Evolutionary conservation across 2,797 vertebrate species (phyloP).

Genomic region (Cygnus olor): DNA sequence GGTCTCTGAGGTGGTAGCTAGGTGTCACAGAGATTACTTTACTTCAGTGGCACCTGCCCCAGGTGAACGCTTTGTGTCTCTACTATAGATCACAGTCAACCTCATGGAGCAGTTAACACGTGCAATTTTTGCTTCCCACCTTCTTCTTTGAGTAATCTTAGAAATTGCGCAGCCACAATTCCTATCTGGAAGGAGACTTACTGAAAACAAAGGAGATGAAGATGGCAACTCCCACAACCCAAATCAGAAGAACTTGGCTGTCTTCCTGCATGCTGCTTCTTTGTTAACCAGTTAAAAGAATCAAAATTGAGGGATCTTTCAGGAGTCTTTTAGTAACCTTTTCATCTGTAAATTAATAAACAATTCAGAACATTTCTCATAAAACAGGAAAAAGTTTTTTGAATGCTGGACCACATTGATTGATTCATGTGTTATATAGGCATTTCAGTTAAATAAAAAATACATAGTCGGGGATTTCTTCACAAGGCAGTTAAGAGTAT

Average conservation of each 20-base stretch:
- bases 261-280: background rate
- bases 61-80: rapidly evolving
- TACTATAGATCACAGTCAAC: background rate
- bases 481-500: background rate
- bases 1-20: background rate
- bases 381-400: background rate
- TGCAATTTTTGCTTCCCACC: background rate
- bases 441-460: background rate
- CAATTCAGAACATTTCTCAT: background rate
- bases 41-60: background rate
- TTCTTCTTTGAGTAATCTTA: background rate
- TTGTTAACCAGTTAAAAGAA: background rate
- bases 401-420: background rate
- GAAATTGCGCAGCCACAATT: background rate
- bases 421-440: background rate
- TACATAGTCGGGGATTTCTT: background rate
- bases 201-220: background rate
- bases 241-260: background rate
- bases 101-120: background rate
- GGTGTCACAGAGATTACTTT: background rate
- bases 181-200: background rate
- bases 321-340: background rate
- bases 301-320: background rate
- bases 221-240: background rate
- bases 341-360: background rate